A percentile compares a stretch with the other conserved stretches of the same genome.
Evolutionary conservation across 2,888 invertebrate genomes (phyloP).

Genomic region (Ormyrus thymus): DNA sequence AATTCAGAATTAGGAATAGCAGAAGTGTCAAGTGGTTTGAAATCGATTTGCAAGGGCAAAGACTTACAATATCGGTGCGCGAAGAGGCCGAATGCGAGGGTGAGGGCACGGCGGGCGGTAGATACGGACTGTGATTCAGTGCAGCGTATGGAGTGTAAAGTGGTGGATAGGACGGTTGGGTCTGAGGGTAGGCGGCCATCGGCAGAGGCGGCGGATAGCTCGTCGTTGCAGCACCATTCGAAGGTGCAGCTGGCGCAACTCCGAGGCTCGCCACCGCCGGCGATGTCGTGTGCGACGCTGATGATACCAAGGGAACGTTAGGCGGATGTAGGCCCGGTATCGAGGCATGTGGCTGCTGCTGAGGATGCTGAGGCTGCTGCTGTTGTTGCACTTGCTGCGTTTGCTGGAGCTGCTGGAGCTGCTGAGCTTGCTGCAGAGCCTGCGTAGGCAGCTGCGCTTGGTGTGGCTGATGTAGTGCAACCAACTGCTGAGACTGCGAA

Average conservation of each 20-base stretch:
- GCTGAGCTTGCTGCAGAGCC: not conserved
- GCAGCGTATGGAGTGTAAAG: constrained; percentile 88
- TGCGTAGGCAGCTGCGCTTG: constrained; percentile 12
- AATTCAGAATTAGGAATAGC: not conserved
- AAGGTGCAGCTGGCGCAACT: constrained; percentile 78
- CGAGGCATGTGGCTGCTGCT: constrained; percentile 77
- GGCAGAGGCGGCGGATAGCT: constrained; percentile 71
- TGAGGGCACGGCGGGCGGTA: constrained; percentile 78
- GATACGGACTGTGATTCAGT: constrained; percentile 84
- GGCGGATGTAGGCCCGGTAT: constrained; percentile 73
- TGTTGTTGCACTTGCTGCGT: constrained; percentile 56
- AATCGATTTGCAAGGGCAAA: not conserved
- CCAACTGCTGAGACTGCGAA: too few relatives aligned
- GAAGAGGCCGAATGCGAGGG: constrained; percentile 79
- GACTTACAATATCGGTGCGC: constrained; percentile 78
- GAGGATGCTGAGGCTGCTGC: constrained; percentile 77
- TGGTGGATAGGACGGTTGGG: constrained; percentile 79
- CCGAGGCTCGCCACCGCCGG: constrained; percentile 77
- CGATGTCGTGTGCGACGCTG: constrained; percentile 72
- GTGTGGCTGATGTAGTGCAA: not conserved
- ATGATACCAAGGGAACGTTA: constrained; percentile 73
- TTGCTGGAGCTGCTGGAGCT: constrained; percentile 40
- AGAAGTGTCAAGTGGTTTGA: not conserved
- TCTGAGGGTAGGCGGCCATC: constrained; percentile 73
- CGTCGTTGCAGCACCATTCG: constrained; percentile 73